Conservation (phyloP, 30 jellyfish, hydroid and myxozoan species). For the Hydractinia symbiolongicarpus region DNA sequence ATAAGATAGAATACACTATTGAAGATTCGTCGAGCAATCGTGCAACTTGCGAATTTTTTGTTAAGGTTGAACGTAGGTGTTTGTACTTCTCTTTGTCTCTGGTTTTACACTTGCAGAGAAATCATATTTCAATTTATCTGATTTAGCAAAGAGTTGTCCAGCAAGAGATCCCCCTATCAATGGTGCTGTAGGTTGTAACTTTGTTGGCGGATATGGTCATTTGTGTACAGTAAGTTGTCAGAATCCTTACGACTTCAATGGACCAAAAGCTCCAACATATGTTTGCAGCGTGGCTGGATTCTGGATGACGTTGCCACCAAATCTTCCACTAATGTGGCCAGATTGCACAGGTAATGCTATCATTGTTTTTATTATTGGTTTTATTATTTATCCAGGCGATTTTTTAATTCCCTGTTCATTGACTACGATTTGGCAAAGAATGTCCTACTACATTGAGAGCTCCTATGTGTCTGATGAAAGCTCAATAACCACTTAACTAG, state of each 20-base stretch:
- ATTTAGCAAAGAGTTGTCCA: constrained; percentile 75
- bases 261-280: constrained; percentile 60
- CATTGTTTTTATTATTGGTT: neutral
- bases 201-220: constrained; percentile 26
- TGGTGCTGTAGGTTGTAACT: constrained; percentile 70
- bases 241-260: constrained; percentile 56
- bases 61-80: constrained; percentile 74
- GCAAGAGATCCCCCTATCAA: constrained; percentile 90
- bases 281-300: constrained; percentile 40
- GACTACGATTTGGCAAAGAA: no score
- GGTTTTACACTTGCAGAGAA: neutral
- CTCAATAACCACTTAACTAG: no score
- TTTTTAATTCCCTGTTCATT: no score
- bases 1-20: constrained; percentile 43
- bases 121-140: neutral
- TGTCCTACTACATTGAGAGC: no score
- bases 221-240: constrained; percentile 56
- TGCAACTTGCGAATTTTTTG: constrained; percentile 59
- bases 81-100: neutral
- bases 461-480: no score
- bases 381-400: neutral
- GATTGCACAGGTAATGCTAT: constrained; percentile 75
- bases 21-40: constrained; percentile 53
- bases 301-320: constrained; percentile 74
- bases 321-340: constrained; percentile 73